Conservation (phyloP, 2,797 vertebrate genomes). For the Bufotes viridis region DNA sequence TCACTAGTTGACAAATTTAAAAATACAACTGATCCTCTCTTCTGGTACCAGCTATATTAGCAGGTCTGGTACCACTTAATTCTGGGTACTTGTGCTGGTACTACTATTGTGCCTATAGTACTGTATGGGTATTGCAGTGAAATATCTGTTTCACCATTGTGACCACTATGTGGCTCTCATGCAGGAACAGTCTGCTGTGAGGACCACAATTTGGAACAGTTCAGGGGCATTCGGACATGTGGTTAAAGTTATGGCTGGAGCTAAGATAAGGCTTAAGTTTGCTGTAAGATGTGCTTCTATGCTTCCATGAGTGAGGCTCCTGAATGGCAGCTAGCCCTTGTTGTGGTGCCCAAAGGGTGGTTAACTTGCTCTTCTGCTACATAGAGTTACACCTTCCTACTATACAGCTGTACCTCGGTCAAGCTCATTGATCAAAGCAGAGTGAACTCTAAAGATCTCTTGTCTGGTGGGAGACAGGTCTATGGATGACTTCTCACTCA, state of each 20-base stretch:
- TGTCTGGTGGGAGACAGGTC: conserved; percentile 78
- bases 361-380: not conserved
- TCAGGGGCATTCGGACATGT: not conserved
- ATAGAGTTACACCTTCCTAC: not conserved
- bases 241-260: not conserved
- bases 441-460: conserved; percentile 77
- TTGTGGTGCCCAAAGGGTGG: not conserved
- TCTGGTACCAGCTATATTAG: too few species aligned
- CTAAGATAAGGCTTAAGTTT: not conserved
- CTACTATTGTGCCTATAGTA: not conserved
- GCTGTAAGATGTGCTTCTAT: not conserved
- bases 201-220: too few species aligned
- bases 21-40: too few species aligned
- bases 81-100: not conserved
- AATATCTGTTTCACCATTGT: not conserved
- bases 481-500: conserved; percentile 74
- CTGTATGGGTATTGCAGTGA: not conserved
- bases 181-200: too few species aligned
- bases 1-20: too few species aligned
- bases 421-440: conserved; percentile 76
- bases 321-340: not conserved
- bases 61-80: not conserved
- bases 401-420: conserved; percentile 87
- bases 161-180: not conserved
- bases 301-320: not conserved